Evolutionary conservation across 2,888 invertebrate genomes (phyloP).

Genomic region (Holacanthella duospinosa): DNA sequence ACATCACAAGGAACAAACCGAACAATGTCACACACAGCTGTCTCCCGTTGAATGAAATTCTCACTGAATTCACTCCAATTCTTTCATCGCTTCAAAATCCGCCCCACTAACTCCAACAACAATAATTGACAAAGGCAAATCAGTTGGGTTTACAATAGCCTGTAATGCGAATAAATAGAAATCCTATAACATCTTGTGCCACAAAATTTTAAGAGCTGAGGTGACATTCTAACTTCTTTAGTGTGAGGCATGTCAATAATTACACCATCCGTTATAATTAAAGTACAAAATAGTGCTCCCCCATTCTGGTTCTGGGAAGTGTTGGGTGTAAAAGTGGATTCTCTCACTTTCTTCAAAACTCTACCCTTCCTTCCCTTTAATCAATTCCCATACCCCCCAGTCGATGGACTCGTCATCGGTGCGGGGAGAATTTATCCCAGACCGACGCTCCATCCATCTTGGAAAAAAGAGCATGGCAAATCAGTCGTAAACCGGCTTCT

Average conservation of each 20-base stretch:
- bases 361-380: too few species aligned
- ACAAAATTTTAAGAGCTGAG: neutral
- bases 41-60: constrained; percentile 39
- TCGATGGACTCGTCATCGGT: too few species aligned
- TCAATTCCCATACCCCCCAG: too few species aligned
- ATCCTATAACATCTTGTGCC: neutral
- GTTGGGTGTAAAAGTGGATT: too few species aligned
- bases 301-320: constrained; percentile 41
- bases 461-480: too few species aligned
- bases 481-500: too few species aligned
- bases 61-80: constrained; percentile 46
- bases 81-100: constrained; percentile 49
- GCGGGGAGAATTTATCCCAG: too few species aligned
- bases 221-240: constrained; percentile 43
- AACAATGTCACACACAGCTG: constrained; percentile 51
- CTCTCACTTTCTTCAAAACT: too few species aligned
- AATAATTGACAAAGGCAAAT: constrained; percentile 52
- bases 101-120: constrained; percentile 51
- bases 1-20: constrained; percentile 48
- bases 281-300: constrained; percentile 46
- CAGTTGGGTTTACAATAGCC: constrained; percentile 47
- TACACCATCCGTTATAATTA: constrained; percentile 50
- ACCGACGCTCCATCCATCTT: too few species aligned
- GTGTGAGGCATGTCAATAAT: constrained; percentile 51
- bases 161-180: constrained; percentile 38